A percentile compares a stretch with the other conserved stretches of the same genome.
Evolutionary conservation across 2,113 vertebrate species (phyloP).

Genomic region (mouse (Mus musculus)): DNA sequence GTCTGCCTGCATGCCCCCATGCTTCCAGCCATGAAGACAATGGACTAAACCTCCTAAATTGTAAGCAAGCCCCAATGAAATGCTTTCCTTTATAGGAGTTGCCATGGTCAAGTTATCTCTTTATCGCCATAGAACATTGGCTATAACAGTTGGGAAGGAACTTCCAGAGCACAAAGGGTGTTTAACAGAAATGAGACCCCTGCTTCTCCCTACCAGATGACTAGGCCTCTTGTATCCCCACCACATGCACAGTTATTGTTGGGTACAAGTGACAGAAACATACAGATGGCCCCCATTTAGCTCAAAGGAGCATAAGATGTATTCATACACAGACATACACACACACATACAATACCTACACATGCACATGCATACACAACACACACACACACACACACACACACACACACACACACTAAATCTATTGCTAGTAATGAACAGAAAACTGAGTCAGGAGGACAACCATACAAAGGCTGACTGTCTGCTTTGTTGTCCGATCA

Average conservation of each 20-base stretch:
- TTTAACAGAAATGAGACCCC: background rate
- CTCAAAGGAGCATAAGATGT: background rate
- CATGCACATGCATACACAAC: background rate
- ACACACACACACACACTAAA: background rate
- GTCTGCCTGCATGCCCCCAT: background rate
- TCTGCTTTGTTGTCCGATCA: background rate
- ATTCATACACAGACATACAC: background rate
- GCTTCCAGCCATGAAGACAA: background rate
- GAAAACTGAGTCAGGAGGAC: background rate
- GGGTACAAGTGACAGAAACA: background rate
- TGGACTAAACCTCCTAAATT: background rate
- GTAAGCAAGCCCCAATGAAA: background rate
- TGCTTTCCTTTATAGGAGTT: background rate
- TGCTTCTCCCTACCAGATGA: background rate
- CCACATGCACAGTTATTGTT: background rate
- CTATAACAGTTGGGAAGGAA: no score
- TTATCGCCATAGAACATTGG: background rate
- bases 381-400: background rate
- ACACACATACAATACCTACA: background rate
- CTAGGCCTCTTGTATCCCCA: fast-evolving
- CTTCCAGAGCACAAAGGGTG: background rate
- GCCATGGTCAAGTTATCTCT: background rate
- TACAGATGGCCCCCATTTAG: background rate
- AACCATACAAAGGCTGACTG: background rate
- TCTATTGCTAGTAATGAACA: background rate